A percentile compares a stretch with the other conserved stretches of the same genome.
phyloP scores from a whole-genome alignment of 2,888 invertebrate species.

The Osmoderma eremita region DNA sequence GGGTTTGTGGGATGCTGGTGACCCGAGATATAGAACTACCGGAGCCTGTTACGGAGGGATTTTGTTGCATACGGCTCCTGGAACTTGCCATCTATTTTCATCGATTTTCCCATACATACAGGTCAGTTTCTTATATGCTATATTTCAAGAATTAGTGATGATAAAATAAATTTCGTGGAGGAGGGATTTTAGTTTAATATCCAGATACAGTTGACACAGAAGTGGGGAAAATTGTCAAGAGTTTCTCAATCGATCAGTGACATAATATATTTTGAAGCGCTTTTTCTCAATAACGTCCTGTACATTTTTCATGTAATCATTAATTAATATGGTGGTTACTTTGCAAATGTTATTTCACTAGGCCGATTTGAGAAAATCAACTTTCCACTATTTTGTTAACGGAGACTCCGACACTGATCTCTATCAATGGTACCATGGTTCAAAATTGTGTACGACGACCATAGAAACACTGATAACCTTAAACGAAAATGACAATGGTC shows the following conservation, averaged over 20 bases:
- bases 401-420: slow-evolving; percentile 72
- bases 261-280: too few relatives aligned
- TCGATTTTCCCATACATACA: slow-evolving; percentile 77
- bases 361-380: slow-evolving; percentile 58
- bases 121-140: slow-evolving; percentile 61
- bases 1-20: slow-evolving; percentile 74
- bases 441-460: slow-evolving; percentile 74
- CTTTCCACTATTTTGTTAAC: slow-evolving; percentile 58
- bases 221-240: too few relatives aligned
- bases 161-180: not conserved
- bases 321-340: too few relatives aligned
- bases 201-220: too few relatives aligned
- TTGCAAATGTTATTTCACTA: too few relatives aligned
- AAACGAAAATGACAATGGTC: slow-evolving; percentile 64
- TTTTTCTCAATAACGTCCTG: too few relatives aligned
- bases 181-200: not conserved
- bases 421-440: slow-evolving; percentile 78
- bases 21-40: slow-evolving; percentile 63
- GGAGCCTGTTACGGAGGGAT: slow-evolving; percentile 73
- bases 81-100: slow-evolving; percentile 70
- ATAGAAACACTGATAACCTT: slow-evolving; percentile 76
- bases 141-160: not conserved
- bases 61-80: slow-evolving; percentile 68
- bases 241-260: too few relatives aligned
- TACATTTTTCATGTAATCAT: too few relatives aligned